These are phyloP conservation scores for Scomber colias DNA, from an alignment of 2,113 vertebrate genomes.

Conservation along the genomic window DNA sequence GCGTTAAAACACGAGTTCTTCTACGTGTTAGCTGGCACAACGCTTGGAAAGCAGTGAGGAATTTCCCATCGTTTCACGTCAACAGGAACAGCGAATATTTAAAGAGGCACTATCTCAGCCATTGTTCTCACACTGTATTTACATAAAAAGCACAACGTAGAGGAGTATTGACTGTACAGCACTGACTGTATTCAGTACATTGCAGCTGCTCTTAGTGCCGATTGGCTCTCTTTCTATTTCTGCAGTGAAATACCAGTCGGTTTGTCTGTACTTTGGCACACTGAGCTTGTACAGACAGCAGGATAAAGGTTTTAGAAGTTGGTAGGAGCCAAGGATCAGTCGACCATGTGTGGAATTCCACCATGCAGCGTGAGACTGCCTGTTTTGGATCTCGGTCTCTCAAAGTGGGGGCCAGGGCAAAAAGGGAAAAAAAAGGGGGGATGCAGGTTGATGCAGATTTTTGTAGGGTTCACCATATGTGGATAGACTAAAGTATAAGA, in stretches of 20 bases:
- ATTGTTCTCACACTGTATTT: not conserved
- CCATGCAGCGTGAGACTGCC: slow-evolving; percentile 28
- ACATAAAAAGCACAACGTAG: not conserved
- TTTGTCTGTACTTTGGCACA: slow-evolving; percentile 1
- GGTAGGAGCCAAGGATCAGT: not conserved
- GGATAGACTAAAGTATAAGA: not conserved
- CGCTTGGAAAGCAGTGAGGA: slow-evolving; percentile 8
- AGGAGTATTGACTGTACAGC: not conserved
- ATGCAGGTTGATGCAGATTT: not conserved
- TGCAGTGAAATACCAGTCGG: not conserved
- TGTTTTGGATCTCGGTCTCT: slow-evolving; percentile 9
- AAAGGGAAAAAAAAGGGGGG: not conserved
- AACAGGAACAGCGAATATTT: slow-evolving; percentile 1
- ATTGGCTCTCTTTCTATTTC: too few species aligned
- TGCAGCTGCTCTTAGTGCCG: not conserved
- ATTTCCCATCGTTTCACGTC: slow-evolving; percentile 12
- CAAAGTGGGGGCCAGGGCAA: not conserved
- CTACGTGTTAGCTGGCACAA: not conserved
- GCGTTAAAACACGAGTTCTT: slow-evolving; percentile 21
- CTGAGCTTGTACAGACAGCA: not conserved
- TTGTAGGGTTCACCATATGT: not conserved
- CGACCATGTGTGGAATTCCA: slow-evolving; percentile 66
- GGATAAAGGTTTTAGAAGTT: slow-evolving; percentile 17
- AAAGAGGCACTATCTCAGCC: not conserved
- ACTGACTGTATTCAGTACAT: not conserved